These are phyloP conservation scores for Belgica antarctica DNA, from an alignment of 2,888 invertebrate genomes.

Conservation along the genomic window DNA sequence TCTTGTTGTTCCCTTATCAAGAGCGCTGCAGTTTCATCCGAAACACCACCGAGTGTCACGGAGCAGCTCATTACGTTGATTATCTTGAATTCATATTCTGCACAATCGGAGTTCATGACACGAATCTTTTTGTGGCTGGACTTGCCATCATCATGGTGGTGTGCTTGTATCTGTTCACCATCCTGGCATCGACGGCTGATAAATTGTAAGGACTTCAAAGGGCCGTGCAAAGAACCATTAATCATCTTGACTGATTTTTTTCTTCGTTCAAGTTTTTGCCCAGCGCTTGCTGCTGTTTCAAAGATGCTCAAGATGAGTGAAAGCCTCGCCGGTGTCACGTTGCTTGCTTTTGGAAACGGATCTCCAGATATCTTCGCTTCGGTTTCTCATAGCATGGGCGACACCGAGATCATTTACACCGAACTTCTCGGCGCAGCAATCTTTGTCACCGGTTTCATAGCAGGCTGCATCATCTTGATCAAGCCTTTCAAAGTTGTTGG, in stretches of 20 bases:
- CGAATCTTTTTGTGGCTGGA: conserved; percentile 47
- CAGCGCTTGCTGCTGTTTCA: conserved; percentile 57
- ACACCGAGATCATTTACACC: conserved; percentile 53
- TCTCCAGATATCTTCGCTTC: conserved; percentile 68
- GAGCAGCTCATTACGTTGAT: conserved; percentile 49
- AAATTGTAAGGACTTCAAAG: conserved; percentile 56
- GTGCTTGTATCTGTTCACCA: conserved; percentile 58
- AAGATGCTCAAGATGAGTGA: conserved; percentile 56
- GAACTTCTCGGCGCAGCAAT: conserved; percentile 60
- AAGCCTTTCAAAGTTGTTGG: conserved; percentile 56
- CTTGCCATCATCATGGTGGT: conserved; percentile 53
- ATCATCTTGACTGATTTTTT: not conserved
- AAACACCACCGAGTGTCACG: conserved; percentile 49
- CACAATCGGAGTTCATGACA: conserved; percentile 48
- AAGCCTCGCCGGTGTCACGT: conserved; percentile 64
- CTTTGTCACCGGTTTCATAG: conserved; percentile 62
- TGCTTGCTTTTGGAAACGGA: conserved; percentile 69
- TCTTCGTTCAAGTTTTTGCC: conserved; percentile 63
- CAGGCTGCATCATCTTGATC: conserved; percentile 59
- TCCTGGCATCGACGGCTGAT: conserved; percentile 59
- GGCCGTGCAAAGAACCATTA: not conserved
- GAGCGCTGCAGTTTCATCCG: conserved; percentile 54
- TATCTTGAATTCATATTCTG: conserved; percentile 55
- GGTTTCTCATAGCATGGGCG: conserved; percentile 55
- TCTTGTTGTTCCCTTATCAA: conserved; percentile 49